Evolutionary conservation across 2,113 vertebrate species (phyloP).

Genomic region (Clarias gariepinus): DNA sequence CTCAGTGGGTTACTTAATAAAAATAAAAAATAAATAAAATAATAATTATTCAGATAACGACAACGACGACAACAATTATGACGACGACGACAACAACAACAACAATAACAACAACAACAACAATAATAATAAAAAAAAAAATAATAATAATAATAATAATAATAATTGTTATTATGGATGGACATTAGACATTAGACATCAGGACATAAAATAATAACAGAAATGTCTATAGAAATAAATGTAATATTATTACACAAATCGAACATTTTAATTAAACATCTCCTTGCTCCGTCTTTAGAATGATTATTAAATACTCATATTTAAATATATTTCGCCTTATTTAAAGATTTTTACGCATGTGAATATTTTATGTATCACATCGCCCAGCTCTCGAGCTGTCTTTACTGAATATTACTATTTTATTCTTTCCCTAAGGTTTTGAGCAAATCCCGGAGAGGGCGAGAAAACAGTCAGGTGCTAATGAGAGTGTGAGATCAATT

Average conservation of each 20-base stretch:
- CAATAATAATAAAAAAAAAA: background rate
- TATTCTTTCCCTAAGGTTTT: background rate
- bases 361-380: background rate
- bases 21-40: background rate
- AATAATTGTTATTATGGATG: background rate
- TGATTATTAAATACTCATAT: background rate
- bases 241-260: background rate
- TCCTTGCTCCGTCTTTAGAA: background rate
- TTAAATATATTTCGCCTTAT: background rate
- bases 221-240: background rate
- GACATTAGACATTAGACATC: no score
- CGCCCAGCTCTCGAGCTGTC: background rate
- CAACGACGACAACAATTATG: background rate
- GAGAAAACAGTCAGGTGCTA: constrained; percentile 51
- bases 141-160: background rate
- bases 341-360: background rate
- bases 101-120: background rate
- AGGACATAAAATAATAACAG: background rate
- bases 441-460: background rate
- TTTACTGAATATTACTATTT: background rate
- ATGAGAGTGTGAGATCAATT: constrained; percentile 63
- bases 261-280: background rate
- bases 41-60: background rate
- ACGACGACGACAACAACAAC: background rate
- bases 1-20: background rate